phyloP scores from a whole-genome alignment of 2,113 vertebrate genomes.

The Clarias gariepinus region DNA sequence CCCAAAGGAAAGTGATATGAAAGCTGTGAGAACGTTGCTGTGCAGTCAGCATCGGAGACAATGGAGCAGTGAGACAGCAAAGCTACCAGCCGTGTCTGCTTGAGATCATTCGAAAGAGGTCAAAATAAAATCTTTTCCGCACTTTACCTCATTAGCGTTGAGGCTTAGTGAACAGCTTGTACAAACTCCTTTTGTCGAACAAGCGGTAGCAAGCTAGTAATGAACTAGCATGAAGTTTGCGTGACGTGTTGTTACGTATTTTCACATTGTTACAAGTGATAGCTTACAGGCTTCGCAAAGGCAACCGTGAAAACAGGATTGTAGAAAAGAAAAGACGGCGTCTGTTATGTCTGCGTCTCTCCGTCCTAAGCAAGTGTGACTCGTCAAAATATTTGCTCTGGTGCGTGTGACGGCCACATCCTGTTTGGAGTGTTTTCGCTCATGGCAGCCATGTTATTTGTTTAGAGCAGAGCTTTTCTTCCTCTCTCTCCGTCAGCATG shows the following conservation, averaged over 20 bases:
- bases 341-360: slow-evolving; percentile 59
- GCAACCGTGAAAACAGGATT: neutral
- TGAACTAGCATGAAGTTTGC: neutral
- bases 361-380: slow-evolving; percentile 57
- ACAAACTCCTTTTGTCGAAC: neutral
- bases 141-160: neutral
- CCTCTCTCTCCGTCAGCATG: slow-evolving; percentile 47
- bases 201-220: neutral
- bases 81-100: neutral
- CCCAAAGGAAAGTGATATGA: neutral
- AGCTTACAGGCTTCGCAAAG: neutral
- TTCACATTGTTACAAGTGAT: neutral
- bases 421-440: slow-evolving; percentile 57
- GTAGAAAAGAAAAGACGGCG: slow-evolving; percentile 6
- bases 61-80: too few relatives aligned
- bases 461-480: slow-evolving; percentile 55
- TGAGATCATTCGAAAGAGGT: neutral
- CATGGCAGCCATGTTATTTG: slow-evolving; percentile 61
- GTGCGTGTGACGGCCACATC: slow-evolving; percentile 55
- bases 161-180: neutral
- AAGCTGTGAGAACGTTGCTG: neutral
- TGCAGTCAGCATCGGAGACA: neutral
- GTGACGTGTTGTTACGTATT: slow-evolving; percentile 14
- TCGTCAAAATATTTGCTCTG: slow-evolving; percentile 53
- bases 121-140: neutral